phyloP scores from a whole-genome alignment of 2,797 vertebrate species.

The Amblyopsis hoosieri region DNA sequence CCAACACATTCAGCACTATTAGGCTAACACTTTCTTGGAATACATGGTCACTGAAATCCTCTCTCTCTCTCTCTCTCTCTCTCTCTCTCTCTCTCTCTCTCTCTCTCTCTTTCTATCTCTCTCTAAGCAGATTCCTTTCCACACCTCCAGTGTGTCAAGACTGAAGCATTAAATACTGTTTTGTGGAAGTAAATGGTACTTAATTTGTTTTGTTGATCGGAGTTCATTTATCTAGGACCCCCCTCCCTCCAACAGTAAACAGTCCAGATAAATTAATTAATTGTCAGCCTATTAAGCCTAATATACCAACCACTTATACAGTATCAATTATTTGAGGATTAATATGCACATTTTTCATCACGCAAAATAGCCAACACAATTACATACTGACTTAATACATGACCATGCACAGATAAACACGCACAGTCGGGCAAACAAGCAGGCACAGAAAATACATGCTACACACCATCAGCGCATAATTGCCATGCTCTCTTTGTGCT shows the following conservation, averaged over 20 bases:
- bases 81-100: constrained; percentile 3
- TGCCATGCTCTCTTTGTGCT: not conserved
- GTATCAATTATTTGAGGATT: constrained; percentile 58
- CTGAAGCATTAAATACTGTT: constrained; percentile 34
- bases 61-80: constrained; percentile 8
- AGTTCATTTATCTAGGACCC: constrained; percentile 48
- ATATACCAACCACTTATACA: constrained; percentile 31
- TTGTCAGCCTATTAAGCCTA: constrained; percentile 46
- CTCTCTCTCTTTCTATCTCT: not conserved
- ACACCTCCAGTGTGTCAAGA: constrained; percentile 11
- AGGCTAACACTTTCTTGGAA: not conserved
- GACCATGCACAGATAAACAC: no score
- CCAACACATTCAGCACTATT: not conserved
- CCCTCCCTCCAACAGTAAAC: constrained; percentile 42
- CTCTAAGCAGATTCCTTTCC: not conserved
- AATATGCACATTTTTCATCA: constrained; percentile 29
- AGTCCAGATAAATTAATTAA: constrained; percentile 54
- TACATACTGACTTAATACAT: not conserved
- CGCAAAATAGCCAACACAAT: not conserved
- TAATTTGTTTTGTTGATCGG: constrained; percentile 61
- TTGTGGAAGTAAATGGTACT: constrained; percentile 47
- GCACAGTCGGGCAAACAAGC: not conserved
- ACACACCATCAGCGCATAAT: not conserved
- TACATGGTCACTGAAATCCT: constrained; percentile 7
- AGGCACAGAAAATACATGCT: not conserved